Evolutionary conservation across 2,888 invertebrate genomes (phyloP).

Genomic region (Mamestra brassicae): DNA sequence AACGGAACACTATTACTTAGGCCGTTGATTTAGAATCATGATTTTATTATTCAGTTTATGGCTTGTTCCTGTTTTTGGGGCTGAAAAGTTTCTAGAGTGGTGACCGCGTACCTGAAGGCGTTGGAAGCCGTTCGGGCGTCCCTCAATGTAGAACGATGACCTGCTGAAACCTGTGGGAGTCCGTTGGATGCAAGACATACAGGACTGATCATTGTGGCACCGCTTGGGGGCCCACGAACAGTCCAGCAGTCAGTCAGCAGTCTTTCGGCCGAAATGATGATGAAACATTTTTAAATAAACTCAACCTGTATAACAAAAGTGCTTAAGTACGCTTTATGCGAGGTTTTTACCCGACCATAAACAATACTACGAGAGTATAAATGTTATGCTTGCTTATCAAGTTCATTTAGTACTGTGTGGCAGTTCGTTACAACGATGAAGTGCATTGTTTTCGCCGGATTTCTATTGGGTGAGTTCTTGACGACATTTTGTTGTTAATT

Average conservation of each 20-base stretch:
- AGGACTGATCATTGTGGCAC: background rate
- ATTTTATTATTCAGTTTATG: too few species aligned
- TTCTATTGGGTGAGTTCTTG: constrained; percentile 43
- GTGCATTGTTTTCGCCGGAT: constrained; percentile 9
- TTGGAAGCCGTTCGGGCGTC: too few species aligned
- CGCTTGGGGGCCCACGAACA: background rate
- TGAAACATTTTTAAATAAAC: background rate
- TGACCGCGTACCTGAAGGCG: too few species aligned
- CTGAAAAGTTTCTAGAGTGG: too few species aligned
- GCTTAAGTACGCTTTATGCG: constrained; percentile 11
- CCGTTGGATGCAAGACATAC: background rate
- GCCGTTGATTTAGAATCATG: too few species aligned
- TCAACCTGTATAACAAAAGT: constrained; percentile 47
- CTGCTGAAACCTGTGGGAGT: background rate
- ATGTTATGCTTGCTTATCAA: constrained; percentile 9
- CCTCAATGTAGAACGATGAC: background rate
- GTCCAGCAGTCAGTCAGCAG: background rate
- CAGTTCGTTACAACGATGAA: constrained; percentile 38
- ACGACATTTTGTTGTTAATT: background rate
- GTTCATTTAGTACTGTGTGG: constrained; percentile 25
- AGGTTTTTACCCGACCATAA: constrained; percentile 47
- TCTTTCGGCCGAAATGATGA: background rate
- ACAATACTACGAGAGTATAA: constrained; percentile 38
- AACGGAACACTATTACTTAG: too few species aligned
- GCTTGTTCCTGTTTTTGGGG: too few species aligned